Percentiles rank a stretch among this genome's conserved stretches.
Conservation (phyloP, 2,797 vertebrate genomes). For the Paramormyrops hopkinsi region DNA sequence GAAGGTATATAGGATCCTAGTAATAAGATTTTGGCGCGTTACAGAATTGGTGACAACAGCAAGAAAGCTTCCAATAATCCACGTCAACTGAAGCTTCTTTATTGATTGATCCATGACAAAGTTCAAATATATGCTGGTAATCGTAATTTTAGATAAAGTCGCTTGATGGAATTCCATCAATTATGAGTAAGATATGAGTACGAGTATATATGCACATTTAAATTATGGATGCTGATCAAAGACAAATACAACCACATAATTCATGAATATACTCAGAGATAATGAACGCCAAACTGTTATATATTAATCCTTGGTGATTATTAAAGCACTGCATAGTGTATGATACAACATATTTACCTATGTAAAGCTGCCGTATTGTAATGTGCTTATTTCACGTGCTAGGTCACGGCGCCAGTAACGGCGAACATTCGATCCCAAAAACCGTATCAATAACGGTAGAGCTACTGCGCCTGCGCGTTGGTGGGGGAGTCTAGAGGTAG, state of each 20-base stretch:
- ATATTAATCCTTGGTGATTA: background rate
- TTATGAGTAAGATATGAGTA: background rate
- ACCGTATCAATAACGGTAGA: background rate
- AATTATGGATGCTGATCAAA: background rate
- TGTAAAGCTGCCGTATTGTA: background rate
- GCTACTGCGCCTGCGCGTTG: conserved; percentile 18
- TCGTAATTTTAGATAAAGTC: background rate
- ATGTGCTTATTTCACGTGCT: conserved; percentile 2
- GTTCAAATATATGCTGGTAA: background rate
- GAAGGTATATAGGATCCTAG: background rate
- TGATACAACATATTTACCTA: background rate
- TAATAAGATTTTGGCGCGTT: background rate
- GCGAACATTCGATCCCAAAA: background rate
- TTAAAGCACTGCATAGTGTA: background rate
- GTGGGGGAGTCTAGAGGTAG: conserved; percentile 15
- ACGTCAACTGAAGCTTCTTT: background rate
- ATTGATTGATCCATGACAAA: background rate
- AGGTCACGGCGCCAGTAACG: background rate
- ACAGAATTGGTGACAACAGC: background rate
- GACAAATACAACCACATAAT: background rate
- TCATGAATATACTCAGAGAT: background rate
- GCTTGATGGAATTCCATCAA: background rate
- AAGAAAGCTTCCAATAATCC: background rate
- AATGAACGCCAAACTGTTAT: background rate
- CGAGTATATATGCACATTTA: background rate